Evolutionary conservation across 2,113 vertebrate species (phyloP).

Genomic region (Paramisgurnus dabryanus): DNA sequence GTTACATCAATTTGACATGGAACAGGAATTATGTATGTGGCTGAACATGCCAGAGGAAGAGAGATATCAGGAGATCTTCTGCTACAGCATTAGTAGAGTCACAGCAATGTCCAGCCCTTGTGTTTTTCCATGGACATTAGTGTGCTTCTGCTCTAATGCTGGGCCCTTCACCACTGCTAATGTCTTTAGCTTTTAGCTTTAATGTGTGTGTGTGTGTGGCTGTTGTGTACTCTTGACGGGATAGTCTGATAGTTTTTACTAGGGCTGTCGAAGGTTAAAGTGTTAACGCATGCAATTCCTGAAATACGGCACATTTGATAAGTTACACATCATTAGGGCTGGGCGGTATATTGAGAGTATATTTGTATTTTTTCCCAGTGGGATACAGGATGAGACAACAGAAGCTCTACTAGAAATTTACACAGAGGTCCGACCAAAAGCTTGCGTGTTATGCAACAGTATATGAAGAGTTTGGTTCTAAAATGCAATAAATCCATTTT

Average conservation of each 20-base stretch:
- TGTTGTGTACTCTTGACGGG: neutral
- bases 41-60: constrained; percentile 52
- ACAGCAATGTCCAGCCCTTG: constrained; percentile 47
- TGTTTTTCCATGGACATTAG: constrained; percentile 42
- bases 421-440: too few relatives aligned
- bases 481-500: too few relatives aligned
- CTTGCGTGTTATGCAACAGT: too few relatives aligned
- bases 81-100: constrained; percentile 70
- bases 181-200: constrained; percentile 24
- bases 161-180: constrained; percentile 49
- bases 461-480: too few relatives aligned
- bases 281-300: too few relatives aligned
- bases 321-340: too few relatives aligned
- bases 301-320: too few relatives aligned
- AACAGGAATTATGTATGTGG: neutral
- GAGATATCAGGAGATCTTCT: constrained; percentile 67
- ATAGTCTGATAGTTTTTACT: constrained; percentile 11
- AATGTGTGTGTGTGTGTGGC: constrained; percentile 24
- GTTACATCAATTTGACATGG: neutral
- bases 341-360: too few relatives aligned
- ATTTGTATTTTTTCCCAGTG: too few relatives aligned
- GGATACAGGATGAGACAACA: too few relatives aligned
- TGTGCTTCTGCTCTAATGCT: constrained; percentile 69
- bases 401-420: too few relatives aligned
- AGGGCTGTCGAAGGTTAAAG: neutral